Conservation (phyloP, 2,888 invertebrate species). For the Meteorus colon region DNA sequence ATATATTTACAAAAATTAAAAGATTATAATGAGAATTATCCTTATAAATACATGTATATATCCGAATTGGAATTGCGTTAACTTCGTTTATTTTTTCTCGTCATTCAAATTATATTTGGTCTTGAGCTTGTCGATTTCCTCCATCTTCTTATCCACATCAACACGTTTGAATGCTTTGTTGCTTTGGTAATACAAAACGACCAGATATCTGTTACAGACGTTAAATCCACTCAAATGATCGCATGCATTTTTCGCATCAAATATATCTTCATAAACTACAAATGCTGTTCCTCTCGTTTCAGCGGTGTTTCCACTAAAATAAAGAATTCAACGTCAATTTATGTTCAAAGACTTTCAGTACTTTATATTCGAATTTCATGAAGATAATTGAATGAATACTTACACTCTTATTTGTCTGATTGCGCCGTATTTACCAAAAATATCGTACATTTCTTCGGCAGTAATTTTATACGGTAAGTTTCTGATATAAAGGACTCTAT, state of each 20-base stretch:
- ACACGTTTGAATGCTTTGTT: conserved; percentile 96
- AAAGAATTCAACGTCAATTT: conserved; percentile 6
- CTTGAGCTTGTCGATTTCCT: conserved; percentile 95
- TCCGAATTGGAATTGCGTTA: no score
- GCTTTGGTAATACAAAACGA: conserved; percentile 98
- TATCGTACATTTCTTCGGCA: conserved; percentile 99
- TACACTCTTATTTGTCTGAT: conserved; percentile 98
- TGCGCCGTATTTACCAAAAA: conserved; percentile 99
- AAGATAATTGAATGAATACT: conserved; percentile 68
- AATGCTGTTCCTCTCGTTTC: conserved; percentile 99
- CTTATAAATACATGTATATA: conserved; percentile 4
- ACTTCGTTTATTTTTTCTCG: conserved; percentile 63
- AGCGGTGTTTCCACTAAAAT: conserved; percentile 93
- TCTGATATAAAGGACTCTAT: conserved; percentile 95
- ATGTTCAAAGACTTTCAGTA: neutral
- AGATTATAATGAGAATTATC: conserved; percentile 23
- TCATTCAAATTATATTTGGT: conserved; percentile 82
- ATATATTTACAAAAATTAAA: conserved; percentile 9
- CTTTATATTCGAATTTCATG: neutral
- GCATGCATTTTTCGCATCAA: conserved; percentile 99
- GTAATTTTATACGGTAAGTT: conserved; percentile 99
- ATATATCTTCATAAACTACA: conserved; percentile 99
- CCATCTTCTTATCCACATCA: conserved; percentile 96
- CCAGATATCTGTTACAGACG: conserved; percentile 98
- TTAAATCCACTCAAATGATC: conserved; percentile 99